Conservation (phyloP, 2,888 invertebrate genomes). For the Brachylomia viminalis region DNA sequence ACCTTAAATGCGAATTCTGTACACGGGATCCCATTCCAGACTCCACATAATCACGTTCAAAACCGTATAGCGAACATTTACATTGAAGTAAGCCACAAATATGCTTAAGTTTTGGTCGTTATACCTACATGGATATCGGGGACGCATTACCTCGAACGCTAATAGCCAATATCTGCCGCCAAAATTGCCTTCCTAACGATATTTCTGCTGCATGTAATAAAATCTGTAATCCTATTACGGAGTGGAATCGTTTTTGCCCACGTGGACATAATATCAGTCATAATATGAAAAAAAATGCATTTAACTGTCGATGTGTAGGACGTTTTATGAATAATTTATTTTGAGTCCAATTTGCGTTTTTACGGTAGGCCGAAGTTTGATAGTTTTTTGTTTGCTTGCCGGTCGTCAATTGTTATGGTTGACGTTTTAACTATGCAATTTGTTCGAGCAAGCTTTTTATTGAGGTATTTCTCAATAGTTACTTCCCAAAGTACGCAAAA, state of each 20-base stretch:
- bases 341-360: constrained; percentile 39
- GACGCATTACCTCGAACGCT: constrained; percentile 85
- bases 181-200: constrained; percentile 89
- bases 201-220: constrained; percentile 89
- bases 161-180: constrained; percentile 89
- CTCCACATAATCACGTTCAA: constrained; percentile 58
- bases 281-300: constrained; percentile 65
- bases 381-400: constrained; percentile 47
- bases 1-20: constrained; percentile 56
- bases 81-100: constrained; percentile 77
- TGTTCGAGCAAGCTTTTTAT: background rate
- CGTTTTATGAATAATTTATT: constrained; percentile 62
- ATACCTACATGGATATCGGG: constrained; percentile 85
- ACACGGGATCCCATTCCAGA: constrained; percentile 54
- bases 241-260: constrained; percentile 80
- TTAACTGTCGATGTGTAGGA: constrained; percentile 48
- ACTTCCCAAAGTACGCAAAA: background rate
- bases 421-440: constrained; percentile 35
- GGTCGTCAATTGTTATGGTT: constrained; percentile 36
- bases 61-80: constrained; percentile 59
- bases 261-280: constrained; percentile 76
- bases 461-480: background rate
- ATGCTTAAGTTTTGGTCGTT: constrained; percentile 80
- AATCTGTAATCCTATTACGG: constrained; percentile 87
- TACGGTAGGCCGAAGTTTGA: constrained; percentile 29